A percentile compares a stretch with the other conserved stretches of the same genome.
Conservation (phyloP, 2,113 vertebrate genomes). For the Potamarius usumacintae region DNA sequence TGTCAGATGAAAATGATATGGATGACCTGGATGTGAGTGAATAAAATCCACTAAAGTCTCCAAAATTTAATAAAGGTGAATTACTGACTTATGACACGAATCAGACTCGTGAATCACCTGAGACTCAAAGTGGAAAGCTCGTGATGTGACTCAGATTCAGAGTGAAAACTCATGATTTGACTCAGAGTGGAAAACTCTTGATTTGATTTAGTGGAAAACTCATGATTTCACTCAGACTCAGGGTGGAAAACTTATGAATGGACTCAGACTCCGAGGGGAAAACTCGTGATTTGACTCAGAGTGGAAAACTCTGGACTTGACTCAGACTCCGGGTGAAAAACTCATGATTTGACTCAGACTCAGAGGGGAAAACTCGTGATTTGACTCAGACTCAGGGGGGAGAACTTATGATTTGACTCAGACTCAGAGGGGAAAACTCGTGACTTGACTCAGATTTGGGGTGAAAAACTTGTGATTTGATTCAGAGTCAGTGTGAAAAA, state of each 20-base stretch:
- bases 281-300: neutral
- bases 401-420: neutral
- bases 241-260: neutral
- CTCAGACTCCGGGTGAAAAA: neutral
- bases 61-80: too few species aligned
- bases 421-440: neutral
- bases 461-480: neutral
- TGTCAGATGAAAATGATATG: slow-evolving; percentile 86
- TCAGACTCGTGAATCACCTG: neutral
- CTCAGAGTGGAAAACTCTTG: neutral
- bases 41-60: neutral
- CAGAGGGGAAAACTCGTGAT: neutral
- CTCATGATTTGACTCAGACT: too few species aligned
- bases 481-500: neutral
- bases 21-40: slow-evolving; percentile 82
- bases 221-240: neutral
- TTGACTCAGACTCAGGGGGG: too few species aligned
- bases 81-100: neutral
- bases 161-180: neutral
- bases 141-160: neutral
- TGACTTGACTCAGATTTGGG: neutral
- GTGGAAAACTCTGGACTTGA: neutral
- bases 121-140: neutral
- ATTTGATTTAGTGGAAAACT: neutral
- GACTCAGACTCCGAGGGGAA: neutral